Evolutionary conservation across 1,140 invertebrate species (phyloP).

Genomic region (Atta cephalotes): DNA sequence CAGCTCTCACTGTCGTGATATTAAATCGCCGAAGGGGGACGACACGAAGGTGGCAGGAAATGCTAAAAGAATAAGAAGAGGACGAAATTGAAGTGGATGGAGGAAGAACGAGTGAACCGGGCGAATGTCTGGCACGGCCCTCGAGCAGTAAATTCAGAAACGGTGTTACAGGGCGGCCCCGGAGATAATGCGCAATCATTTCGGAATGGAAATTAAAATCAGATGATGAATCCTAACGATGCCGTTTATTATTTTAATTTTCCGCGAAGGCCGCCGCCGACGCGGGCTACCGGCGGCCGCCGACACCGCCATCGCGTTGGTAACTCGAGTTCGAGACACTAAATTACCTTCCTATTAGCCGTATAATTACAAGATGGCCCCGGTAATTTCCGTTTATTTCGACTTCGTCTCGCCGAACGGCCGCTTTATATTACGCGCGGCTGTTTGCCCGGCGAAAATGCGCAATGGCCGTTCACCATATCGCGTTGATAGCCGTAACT

Average conservation of each 20-base stretch:
- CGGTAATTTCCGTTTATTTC: slow-evolving; percentile 87
- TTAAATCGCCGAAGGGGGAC: slow-evolving; percentile 29
- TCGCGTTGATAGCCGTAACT: slow-evolving; percentile 61
- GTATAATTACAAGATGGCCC: slow-evolving; percentile 87
- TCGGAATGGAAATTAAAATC: slow-evolving; percentile 87
- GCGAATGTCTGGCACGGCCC: slow-evolving; percentile 76
- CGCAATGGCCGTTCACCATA: slow-evolving; percentile 42
- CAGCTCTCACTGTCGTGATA: not conserved
- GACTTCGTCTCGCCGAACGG: slow-evolving; percentile 80
- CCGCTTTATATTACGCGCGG: slow-evolving; percentile 70
- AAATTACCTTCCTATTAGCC: slow-evolving; percentile 87
- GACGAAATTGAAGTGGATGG: slow-evolving; percentile 59
- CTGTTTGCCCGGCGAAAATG: slow-evolving; percentile 7
- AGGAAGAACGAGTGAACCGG: slow-evolving; percentile 71
- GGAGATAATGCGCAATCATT: slow-evolving; percentile 87
- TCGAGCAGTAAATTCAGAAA: slow-evolving; percentile 84
- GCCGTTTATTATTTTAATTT: slow-evolving; percentile 87
- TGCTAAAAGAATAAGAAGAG: slow-evolving; percentile 60
- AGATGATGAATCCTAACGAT: slow-evolving; percentile 87
- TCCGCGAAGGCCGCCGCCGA: slow-evolving; percentile 81
- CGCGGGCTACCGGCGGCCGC: slow-evolving; percentile 45
- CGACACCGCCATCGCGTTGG: slow-evolving; percentile 75
- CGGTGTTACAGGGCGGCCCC: slow-evolving; percentile 78
- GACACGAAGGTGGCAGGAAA: slow-evolving; percentile 21
- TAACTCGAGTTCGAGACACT: slow-evolving; percentile 86